A percentile compares a stretch with the other conserved stretches of the same genome.
Evolutionary conservation across 2,797 vertebrate species (phyloP).

Genomic region (Cottoperca gobio): DNA sequence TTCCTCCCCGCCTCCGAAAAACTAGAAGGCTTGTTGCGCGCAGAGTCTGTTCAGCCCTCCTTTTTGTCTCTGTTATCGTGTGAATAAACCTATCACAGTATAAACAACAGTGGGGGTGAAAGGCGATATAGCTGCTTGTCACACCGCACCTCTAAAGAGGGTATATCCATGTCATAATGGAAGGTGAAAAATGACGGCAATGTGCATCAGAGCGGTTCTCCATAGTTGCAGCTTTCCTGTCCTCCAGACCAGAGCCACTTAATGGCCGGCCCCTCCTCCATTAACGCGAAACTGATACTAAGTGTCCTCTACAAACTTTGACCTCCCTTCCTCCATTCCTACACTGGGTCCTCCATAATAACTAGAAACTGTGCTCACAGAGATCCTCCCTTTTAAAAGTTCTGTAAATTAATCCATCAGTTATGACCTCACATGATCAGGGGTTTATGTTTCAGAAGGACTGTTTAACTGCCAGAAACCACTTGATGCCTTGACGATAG

Average conservation of each 20-base stretch:
- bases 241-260: constrained; percentile 67
- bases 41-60: constrained; percentile 40
- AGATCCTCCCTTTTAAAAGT: constrained; percentile 48
- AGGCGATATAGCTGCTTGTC: constrained; percentile 62
- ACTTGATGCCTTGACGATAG: constrained; percentile 37
- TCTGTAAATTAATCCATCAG: constrained; percentile 56
- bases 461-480: constrained; percentile 59
- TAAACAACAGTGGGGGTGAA: constrained; percentile 69
- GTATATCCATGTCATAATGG: constrained; percentile 57
- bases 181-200: constrained; percentile 69
- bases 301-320: constrained; percentile 74
- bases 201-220: constrained; percentile 60
- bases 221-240: constrained; percentile 57
- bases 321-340: constrained; percentile 61
- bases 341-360: constrained; percentile 42
- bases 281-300: constrained; percentile 79
- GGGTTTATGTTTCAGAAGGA: constrained; percentile 48
- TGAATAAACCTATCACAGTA: constrained; percentile 60
- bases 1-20: constrained; percentile 67
- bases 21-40: constrained; percentile 66
- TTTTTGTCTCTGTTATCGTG: constrained; percentile 58
- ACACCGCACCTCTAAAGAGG: constrained; percentile 56
- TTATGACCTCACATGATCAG: constrained; percentile 53
- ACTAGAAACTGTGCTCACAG: constrained; percentile 55
- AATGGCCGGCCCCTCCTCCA: constrained; percentile 67